Evolutionary conservation across 2,888 invertebrate species (phyloP).

Genomic region (Ectobius pallidus): DNA sequence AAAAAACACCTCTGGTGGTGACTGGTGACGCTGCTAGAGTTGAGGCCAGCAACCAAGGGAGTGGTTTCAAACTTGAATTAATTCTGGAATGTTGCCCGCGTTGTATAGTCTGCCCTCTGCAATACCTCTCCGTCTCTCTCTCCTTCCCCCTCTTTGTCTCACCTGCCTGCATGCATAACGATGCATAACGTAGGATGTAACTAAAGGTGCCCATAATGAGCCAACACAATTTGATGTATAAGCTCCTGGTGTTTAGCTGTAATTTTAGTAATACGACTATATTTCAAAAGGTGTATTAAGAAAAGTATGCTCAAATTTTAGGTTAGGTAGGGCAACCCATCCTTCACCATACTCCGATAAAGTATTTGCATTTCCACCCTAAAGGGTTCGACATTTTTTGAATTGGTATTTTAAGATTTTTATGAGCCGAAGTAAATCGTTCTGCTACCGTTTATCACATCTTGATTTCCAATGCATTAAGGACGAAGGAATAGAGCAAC

Average conservation of each 20-base stretch:
- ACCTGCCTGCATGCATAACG: conserved; percentile 5
- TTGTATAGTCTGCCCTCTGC: neutral
- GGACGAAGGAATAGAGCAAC: too few species aligned
- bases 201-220: conserved; percentile 7
- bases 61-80: conserved; percentile 21
- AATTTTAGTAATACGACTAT: neutral
- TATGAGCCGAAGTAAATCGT: too few species aligned
- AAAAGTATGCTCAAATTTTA: neutral
- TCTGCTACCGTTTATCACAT: too few species aligned
- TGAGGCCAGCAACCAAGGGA: conserved; percentile 19
- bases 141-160: too few species aligned
- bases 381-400: too few species aligned
- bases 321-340: neutral
- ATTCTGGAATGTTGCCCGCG: neutral
- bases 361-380: too few species aligned
- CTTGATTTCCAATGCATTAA: too few species aligned
- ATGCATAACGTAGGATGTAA: neutral
- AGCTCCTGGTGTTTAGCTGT: neutral
- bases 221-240: conserved; percentile 7
- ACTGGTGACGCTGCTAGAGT: neutral
- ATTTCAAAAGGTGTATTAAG: neutral
- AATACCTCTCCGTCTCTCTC: too few species aligned
- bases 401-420: too few species aligned
- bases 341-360: neutral
- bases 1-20: conserved; percentile 6